Evolutionary conservation across 64 coral and sea anemone genomes (phyloP).

Genomic region (Trachythela sp.): DNA sequence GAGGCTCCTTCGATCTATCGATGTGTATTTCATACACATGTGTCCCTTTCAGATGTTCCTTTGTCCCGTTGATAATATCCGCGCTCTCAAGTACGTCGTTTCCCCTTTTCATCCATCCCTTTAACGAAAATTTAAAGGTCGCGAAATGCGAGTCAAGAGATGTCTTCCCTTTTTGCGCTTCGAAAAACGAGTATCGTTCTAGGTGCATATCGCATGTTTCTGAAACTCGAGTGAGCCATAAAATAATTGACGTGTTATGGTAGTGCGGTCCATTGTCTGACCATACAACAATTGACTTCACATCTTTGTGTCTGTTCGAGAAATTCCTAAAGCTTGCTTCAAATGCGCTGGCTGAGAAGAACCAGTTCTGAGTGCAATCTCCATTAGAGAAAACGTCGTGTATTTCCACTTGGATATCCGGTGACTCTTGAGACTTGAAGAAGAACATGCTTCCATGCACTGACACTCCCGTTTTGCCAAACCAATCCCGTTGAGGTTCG

Average conservation of each 20-base stretch:
- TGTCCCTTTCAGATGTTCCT: slow-evolving; percentile 42
- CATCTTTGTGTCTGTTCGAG: not conserved
- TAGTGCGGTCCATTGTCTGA: slow-evolving; percentile 53
- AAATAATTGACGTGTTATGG: slow-evolving; percentile 44
- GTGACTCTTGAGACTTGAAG: slow-evolving; percentile 1
- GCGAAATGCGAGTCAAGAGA: slow-evolving; percentile 56
- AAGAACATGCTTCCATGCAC: slow-evolving; percentile 55
- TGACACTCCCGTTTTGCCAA: slow-evolving; percentile 43
- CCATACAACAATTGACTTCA: slow-evolving; percentile 36
- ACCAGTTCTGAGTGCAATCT: slow-evolving; percentile 51
- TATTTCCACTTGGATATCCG: slow-evolving; percentile 27
- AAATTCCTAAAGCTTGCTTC: slow-evolving; percentile 42
- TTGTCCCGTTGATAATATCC: slow-evolving; percentile 28
- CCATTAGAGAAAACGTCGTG: slow-evolving; percentile 39
- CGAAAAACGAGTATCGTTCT: slow-evolving; percentile 47
- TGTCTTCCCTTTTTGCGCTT: slow-evolving; percentile 62
- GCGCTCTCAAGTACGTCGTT: slow-evolving; percentile 26
- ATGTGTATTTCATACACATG: slow-evolving; percentile 49
- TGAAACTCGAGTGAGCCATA: slow-evolving; percentile 42
- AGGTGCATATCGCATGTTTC: slow-evolving; percentile 35
- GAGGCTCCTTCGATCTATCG: slow-evolving; percentile 23
- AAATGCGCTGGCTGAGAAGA: slow-evolving; percentile 40
- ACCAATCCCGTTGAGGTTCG: slow-evolving; percentile 59
- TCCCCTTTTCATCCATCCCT: slow-evolving; percentile 23
- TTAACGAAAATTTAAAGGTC: slow-evolving; percentile 58